Conservation (phyloP, 2,888 invertebrate genomes). For the Aproaerema taeniolella region DNA sequence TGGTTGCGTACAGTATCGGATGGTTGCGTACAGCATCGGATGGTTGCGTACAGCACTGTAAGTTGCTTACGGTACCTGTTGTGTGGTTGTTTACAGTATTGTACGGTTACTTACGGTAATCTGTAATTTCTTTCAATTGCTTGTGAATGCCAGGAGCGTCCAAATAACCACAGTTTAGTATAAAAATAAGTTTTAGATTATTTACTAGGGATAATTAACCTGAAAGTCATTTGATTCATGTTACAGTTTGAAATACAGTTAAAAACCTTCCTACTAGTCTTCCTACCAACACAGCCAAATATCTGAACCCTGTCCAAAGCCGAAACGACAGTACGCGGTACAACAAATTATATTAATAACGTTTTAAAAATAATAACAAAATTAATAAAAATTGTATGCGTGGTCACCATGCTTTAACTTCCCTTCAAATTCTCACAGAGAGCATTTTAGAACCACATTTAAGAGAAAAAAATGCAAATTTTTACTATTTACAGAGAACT, state of each 20-base stretch:
- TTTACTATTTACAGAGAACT: constrained; percentile 34
- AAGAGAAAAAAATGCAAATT: constrained; percentile 45
- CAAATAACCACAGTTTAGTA: no score
- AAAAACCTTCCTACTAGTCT: constrained; percentile 60
- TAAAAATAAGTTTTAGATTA: no score
- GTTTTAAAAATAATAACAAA: constrained; percentile 72
- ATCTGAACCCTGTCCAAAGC: constrained; percentile 34
- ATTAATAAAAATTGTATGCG: constrained; percentile 71
- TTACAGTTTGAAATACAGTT: background rate
- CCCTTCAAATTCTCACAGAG: constrained; percentile 42
- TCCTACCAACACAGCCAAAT: constrained; percentile 54
- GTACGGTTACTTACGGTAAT: no score
- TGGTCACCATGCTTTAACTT: constrained; percentile 40
- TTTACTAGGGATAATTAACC: no score
- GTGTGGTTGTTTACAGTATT: no score
- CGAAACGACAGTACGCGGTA: constrained; percentile 53
- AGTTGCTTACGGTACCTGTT: no score
- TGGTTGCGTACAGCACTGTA: no score
- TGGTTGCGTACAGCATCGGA: no score
- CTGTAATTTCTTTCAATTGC: no score
- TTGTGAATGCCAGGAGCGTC: no score
- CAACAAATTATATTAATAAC: constrained; percentile 77
- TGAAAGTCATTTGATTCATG: no score
- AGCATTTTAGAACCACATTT: constrained; percentile 48
- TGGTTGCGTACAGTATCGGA: no score